Percentiles rank a stretch among this genome's conserved stretches.
phyloP scores from a whole-genome alignment of 2,888 invertebrate species.

The Erebia ligea region DNA sequence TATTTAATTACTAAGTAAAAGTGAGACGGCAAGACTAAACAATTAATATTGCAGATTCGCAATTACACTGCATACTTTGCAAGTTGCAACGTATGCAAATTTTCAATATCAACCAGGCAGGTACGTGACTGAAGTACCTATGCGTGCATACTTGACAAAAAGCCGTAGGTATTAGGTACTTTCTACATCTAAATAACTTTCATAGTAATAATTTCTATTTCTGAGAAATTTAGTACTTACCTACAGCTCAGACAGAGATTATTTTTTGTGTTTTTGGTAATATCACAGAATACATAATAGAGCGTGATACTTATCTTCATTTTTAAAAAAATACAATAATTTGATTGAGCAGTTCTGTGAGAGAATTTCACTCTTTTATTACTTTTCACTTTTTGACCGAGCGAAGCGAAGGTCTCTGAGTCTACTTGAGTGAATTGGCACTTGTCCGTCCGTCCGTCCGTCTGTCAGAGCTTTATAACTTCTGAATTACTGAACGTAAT shows the following conservation, averaged over 20 bases:
- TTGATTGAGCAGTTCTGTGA: background rate
- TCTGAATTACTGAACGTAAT: no score
- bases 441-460: no score
- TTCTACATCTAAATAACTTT: background rate
- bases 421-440: no score
- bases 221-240: background rate
- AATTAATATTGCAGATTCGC: background rate
- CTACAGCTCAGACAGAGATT: background rate
- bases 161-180: background rate
- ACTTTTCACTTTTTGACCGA: no score
- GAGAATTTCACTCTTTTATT: no score
- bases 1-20: background rate
- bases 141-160: background rate
- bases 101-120: background rate
- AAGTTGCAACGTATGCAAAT: background rate
- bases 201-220: conserved; percentile 7
- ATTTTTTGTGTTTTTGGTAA: conserved; percentile 10
- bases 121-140: background rate
- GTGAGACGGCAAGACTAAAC: background rate
- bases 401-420: no score
- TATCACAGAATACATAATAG: background rate
- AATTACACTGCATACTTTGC: background rate
- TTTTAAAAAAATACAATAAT: background rate
- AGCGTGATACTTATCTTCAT: no score
- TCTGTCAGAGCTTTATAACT: no score